These are phyloP conservation scores for Montipora cactus DNA, from an alignment of 64 coral and sea anemone species.

Conservation along the genomic window DNA sequence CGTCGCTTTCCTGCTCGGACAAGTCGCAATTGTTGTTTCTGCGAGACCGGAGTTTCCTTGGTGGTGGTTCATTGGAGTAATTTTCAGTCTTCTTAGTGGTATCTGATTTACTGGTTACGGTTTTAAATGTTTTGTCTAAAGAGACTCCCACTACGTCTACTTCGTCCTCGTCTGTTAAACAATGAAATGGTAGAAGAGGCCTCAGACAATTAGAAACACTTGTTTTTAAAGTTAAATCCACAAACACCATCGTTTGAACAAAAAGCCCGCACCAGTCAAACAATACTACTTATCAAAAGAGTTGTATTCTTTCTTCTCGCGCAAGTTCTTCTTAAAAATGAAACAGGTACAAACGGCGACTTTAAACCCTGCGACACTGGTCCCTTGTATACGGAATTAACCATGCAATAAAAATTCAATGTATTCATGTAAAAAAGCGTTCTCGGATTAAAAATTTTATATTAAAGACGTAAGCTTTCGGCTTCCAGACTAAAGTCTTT, in stretches of 20 bases:
- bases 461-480: no score
- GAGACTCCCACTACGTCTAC: slow-evolving; percentile 60
- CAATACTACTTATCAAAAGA: not conserved
- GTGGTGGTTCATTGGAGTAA: not conserved
- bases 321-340: not conserved
- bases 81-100: not conserved
- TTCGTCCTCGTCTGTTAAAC: slow-evolving; percentile 66
- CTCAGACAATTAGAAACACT: not conserved
- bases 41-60: slow-evolving; percentile 20
- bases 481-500: no score
- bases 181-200: not conserved
- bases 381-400: no score
- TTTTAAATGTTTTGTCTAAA: not conserved
- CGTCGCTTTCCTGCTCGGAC: slow-evolving; percentile 41
- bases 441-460: no score
- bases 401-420: no score
- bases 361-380: no score
- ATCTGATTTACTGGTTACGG: not conserved
- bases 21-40: slow-evolving; percentile 24
- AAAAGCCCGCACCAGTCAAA: not conserved
- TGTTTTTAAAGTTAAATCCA: not conserved
- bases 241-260: not conserved
- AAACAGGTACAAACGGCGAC: not conserved
- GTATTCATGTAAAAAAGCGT: no score
- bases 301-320: not conserved